Conservation (phyloP, 2,797 vertebrate genomes). For the Antennarius maculatus region DNA sequence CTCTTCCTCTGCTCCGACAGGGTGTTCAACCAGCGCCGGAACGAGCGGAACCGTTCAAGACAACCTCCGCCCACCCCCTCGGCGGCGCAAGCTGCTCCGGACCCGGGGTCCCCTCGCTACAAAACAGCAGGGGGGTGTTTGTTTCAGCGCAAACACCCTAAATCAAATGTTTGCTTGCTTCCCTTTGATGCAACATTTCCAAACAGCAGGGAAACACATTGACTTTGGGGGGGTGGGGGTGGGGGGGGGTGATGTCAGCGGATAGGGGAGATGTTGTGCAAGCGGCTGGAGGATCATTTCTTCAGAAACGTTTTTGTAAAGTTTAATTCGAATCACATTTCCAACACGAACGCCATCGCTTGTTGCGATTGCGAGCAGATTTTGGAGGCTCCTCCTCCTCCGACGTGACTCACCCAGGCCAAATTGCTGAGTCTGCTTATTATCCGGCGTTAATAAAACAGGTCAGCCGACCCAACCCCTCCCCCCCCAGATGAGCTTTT, state of each 20-base stretch:
- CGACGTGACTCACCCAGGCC: slow-evolving; percentile 56
- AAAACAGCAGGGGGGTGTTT: slow-evolving; percentile 59
- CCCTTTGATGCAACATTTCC: slow-evolving; percentile 39
- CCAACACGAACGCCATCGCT: slow-evolving; percentile 34
- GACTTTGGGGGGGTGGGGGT: not conserved
- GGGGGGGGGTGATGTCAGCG: slow-evolving; percentile 41
- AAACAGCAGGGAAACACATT: slow-evolving; percentile 61
- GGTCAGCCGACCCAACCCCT: slow-evolving; percentile 26
- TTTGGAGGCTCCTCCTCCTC: slow-evolving; percentile 29
- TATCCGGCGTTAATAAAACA: slow-evolving; percentile 66
- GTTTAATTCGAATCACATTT: slow-evolving; percentile 38
- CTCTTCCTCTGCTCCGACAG: slow-evolving; percentile 50
- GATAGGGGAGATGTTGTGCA: slow-evolving; percentile 28
- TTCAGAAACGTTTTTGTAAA: slow-evolving; percentile 42
- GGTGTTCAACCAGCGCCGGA: slow-evolving; percentile 49
- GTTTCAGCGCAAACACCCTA: slow-evolving; percentile 61
- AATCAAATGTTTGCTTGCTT: slow-evolving; percentile 64
- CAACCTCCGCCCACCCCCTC: slow-evolving; percentile 37
- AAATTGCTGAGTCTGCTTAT: slow-evolving; percentile 76
- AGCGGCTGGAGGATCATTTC: slow-evolving; percentile 41
- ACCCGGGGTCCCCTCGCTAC: slow-evolving; percentile 42
- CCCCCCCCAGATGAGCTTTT: slow-evolving; percentile 72
- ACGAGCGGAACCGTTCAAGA: slow-evolving; percentile 38
- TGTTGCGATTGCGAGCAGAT: slow-evolving; percentile 43
- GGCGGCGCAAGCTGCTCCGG: slow-evolving; percentile 44